Conservation (phyloP, 2,113 vertebrate genomes). For the Rhinolophus ferrumequinum region DNA sequence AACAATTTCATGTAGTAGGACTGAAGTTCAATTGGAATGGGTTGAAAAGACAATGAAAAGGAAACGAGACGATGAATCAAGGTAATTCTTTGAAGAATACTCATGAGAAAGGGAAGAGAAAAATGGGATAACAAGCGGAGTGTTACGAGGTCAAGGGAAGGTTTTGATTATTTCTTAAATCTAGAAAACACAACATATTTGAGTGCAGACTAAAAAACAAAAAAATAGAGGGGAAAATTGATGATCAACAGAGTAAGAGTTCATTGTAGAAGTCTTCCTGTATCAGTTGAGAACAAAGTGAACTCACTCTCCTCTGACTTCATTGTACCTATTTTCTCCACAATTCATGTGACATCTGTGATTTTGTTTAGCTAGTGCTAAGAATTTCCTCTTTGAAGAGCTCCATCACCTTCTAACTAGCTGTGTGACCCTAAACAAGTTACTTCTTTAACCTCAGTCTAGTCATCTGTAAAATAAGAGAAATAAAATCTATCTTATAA, state of each 20-base stretch:
- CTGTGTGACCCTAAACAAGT: background rate
- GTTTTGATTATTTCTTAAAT: background rate
- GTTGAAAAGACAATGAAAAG: background rate
- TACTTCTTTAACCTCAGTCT: slow-evolving; percentile 12
- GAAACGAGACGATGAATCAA: background rate
- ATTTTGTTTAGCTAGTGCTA: background rate
- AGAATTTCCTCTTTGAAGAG: slow-evolving; percentile 38
- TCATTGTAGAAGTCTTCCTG: background rate
- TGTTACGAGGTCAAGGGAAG: background rate
- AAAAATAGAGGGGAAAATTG: background rate
- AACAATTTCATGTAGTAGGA: background rate
- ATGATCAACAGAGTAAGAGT: background rate
- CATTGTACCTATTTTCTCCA: background rate
- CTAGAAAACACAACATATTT: slow-evolving; percentile 26
- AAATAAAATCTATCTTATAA: slow-evolving; percentile 3
- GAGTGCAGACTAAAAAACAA: background rate
- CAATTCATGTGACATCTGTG: background rate
- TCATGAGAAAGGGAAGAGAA: background rate
- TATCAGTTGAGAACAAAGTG: slow-evolving; percentile 5
- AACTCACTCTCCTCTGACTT: background rate
- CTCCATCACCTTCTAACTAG: background rate
- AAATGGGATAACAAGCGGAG: background rate
- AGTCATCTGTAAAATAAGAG: background rate
- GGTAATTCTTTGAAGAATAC: background rate
- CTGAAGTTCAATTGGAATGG: background rate